Conservation (phyloP, 1,140 invertebrate genomes). For the Tetramorium parvispinum region DNA sequence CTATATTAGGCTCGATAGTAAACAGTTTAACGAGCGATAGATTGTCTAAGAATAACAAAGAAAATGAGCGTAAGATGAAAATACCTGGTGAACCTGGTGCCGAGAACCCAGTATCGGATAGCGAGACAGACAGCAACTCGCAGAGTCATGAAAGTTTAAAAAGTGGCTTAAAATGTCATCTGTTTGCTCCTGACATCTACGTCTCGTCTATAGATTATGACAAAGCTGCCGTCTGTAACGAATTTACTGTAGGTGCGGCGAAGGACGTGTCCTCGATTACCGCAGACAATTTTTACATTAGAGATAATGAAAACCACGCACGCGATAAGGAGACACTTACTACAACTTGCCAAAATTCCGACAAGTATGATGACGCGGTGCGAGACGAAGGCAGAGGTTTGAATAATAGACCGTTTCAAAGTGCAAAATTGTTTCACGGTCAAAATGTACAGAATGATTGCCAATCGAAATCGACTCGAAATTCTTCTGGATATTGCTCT, state of each 20-base stretch:
- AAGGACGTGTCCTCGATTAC: not conserved
- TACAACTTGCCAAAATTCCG: not conserved
- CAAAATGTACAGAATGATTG: constrained; percentile 55
- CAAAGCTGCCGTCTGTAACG: constrained; percentile 53
- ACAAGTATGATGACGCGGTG: not conserved
- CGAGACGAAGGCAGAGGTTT: constrained; percentile 12
- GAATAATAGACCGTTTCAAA: constrained; percentile 9
- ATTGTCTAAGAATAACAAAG: constrained; percentile 43
- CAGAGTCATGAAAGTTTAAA: constrained; percentile 79
- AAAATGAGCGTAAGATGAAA: constrained; percentile 62
- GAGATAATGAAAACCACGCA: not conserved
- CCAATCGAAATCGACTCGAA: constrained; percentile 61
- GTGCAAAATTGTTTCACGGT: constrained; percentile 31
- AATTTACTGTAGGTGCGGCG: not conserved
- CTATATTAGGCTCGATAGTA: constrained; percentile 89
- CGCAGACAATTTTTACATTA: not conserved
- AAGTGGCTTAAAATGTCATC: constrained; percentile 74
- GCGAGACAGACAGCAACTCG: constrained; percentile 77
- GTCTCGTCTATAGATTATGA: constrained; percentile 58
- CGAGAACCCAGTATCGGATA: constrained; percentile 73
- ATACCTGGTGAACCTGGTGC: not conserved
- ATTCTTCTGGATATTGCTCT: constrained; percentile 71
- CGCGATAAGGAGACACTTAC: not conserved
- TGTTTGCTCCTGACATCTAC: constrained; percentile 68
- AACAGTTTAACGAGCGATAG: constrained; percentile 85